These are phyloP conservation scores for Thaleichthys pacificus DNA, from an alignment of 2,797 vertebrate genomes.

Conservation along the genomic window DNA sequence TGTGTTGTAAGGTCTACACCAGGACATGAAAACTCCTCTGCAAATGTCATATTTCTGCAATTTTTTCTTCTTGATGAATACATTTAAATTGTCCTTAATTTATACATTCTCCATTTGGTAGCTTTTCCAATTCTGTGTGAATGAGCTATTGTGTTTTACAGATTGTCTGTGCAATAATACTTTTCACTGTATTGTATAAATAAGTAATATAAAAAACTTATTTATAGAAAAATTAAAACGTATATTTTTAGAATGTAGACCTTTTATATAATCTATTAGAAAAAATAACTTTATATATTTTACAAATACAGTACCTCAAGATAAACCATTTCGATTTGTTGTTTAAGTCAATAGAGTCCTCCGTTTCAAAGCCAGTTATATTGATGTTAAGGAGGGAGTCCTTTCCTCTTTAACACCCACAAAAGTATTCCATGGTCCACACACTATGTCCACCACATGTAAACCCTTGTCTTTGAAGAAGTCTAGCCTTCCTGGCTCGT, in stretches of 20 bases:
- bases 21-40: constrained; percentile 18
- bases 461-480: constrained; percentile 72
- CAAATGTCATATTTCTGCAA: constrained; percentile 23
- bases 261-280: background rate
- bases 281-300: constrained; percentile 1
- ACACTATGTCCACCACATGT: constrained; percentile 78
- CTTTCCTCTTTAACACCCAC: constrained; percentile 59
- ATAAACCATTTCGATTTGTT: background rate
- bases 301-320: background rate
- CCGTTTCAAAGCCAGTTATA: background rate
- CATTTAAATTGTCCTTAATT: constrained; percentile 60
- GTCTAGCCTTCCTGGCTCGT: constrained; percentile 78
- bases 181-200: constrained; percentile 17
- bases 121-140: constrained; percentile 27
- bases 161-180: constrained; percentile 35
- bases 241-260: background rate
- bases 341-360: constrained; percentile 1
- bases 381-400: constrained; percentile 21
- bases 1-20: constrained; percentile 80
- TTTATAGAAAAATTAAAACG: constrained; percentile 20
- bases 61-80: constrained; percentile 32
- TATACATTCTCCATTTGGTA: constrained; percentile 50
- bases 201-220: constrained; percentile 19
- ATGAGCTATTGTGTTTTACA: constrained; percentile 40
- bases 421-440: constrained; percentile 92